These are phyloP conservation scores for Elephantulus edwardii DNA, from an alignment of 2,113 vertebrate species.

Conservation along the genomic window DNA sequence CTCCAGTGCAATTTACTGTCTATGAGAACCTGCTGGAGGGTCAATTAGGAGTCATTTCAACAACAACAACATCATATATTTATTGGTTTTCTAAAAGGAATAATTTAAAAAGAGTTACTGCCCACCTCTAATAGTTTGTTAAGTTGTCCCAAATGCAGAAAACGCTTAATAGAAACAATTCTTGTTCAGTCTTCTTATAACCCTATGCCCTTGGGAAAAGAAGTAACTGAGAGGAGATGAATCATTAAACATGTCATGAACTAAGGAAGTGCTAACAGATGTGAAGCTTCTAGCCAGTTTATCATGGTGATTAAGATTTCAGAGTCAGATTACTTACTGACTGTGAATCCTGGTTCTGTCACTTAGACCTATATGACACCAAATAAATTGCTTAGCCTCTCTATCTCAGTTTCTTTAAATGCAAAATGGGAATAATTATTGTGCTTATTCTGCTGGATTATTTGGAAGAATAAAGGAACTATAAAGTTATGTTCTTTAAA, in stretches of 20 bases:
- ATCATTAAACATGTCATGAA: neutral
- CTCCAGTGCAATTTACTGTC: too few species aligned
- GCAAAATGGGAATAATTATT: neutral
- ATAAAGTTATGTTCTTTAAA: neutral
- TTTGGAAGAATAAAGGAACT: neutral
- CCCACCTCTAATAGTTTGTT: neutral
- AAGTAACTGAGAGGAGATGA: neutral
- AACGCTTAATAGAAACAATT: neutral
- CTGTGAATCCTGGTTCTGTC: neutral
- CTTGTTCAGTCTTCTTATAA: constrained; percentile 19
- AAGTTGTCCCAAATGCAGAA: neutral
- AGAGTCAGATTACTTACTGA: neutral
- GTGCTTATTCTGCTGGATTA: neutral
- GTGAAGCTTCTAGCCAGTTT: neutral
- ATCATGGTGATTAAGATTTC: neutral
- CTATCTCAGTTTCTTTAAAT: neutral
- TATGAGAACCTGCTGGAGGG: too few species aligned
- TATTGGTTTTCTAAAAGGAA: constrained; percentile 4
- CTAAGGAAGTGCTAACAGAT: neutral
- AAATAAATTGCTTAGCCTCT: neutral
- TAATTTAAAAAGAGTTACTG: neutral
- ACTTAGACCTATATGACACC: neutral
- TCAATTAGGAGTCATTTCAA: too few species aligned
- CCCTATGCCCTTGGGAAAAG: neutral
- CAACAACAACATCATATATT: neutral